Base-by-base conservation (phyloP, 2,113 vertebrate species). In the Jaculus jaculus region DNA sequence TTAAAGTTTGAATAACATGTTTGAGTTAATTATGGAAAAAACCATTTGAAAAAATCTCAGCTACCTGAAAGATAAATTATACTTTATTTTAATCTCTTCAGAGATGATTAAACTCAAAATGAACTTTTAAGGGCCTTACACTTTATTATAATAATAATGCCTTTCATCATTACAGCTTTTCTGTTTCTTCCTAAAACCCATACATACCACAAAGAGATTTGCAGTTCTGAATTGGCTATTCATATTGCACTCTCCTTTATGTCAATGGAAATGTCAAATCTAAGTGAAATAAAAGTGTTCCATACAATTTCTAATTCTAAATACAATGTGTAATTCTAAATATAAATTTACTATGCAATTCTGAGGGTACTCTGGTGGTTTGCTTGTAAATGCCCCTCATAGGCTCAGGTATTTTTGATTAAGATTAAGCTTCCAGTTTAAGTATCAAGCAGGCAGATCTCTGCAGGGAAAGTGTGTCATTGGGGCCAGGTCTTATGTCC, bases 1-100 rank as follows among this genome's bases (percentile, higher is more conserved):
- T 92, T 60, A 95, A 90, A 83, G 42, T 88, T 86, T 92, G 74
- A 97, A 94, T 96, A 95, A 79, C 72, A 81, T 89, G 47, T 63
- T 87, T 90, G 68, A 93, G 51, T 90, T 92, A 95, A 96, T 94
- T 96, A 96, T 87, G 87, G 42, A 47, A 47, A 47, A 58, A 93
- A 94, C 68, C 74, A 75, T n/a, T 68, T 37, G 85, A 77, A 82
- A 78, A 90, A 84, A 87, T 42, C n/a, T 94, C 68, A 82, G 26
- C 32, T 75, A 89, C 39, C 65, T 72, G 28, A 51, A 72, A 83
- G 84, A 92, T 71, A 34, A 60, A 90, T 79, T 94, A 54, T 85
- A 61, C 24, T 87, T 90, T 72, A 88, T 85, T 94, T 93, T 93
- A 94, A 86, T 90, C 72, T 93, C 66, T 92, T 88, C n/a, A 80